These are phyloP conservation scores for Synergus itoensis DNA, from an alignment of 2,888 invertebrate genomes.

Conservation along the genomic window DNA sequence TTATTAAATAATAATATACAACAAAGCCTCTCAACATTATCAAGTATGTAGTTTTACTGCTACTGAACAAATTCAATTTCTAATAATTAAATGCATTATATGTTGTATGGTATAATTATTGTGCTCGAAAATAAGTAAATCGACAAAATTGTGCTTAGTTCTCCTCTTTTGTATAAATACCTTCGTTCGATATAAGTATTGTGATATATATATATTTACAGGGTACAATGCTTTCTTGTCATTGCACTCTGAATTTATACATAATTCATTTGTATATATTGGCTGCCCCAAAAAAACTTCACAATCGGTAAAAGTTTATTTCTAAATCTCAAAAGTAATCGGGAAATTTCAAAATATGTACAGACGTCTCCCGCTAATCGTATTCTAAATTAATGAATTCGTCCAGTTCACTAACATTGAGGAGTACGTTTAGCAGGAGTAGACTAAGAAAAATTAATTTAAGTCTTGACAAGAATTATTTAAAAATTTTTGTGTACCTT, in stretches of 20 bases:
- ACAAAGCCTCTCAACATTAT: neutral
- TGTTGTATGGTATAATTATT: neutral
- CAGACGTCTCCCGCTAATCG: neutral
- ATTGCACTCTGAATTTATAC: constrained; percentile 30
- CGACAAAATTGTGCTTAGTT: neutral
- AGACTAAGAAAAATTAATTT: neutral
- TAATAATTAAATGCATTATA: neutral
- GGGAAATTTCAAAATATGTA: neutral
- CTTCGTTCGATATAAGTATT: constrained; percentile 49
- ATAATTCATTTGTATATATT: constrained; percentile 44
- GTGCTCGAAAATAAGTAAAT: neutral
- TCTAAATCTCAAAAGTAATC: neutral
- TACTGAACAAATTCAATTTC: neutral
- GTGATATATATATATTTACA: constrained; percentile 49
- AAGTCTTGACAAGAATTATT: neutral
- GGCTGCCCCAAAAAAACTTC: neutral
- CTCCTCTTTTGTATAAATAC: constrained; percentile 35
- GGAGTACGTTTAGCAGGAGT: neutral
- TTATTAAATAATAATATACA: no score
- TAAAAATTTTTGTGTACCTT: neutral
- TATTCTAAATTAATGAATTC: neutral
- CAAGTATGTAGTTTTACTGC: neutral
- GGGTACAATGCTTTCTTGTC: constrained; percentile 40
- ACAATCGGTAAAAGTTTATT: neutral
- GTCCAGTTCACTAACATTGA: neutral